A percentile compares a stretch with the other conserved stretches of the same genome.
These are phyloP conservation scores for Standfussiana lucernea DNA, from an alignment of 2,888 invertebrate genomes.

Conservation along the genomic window DNA sequence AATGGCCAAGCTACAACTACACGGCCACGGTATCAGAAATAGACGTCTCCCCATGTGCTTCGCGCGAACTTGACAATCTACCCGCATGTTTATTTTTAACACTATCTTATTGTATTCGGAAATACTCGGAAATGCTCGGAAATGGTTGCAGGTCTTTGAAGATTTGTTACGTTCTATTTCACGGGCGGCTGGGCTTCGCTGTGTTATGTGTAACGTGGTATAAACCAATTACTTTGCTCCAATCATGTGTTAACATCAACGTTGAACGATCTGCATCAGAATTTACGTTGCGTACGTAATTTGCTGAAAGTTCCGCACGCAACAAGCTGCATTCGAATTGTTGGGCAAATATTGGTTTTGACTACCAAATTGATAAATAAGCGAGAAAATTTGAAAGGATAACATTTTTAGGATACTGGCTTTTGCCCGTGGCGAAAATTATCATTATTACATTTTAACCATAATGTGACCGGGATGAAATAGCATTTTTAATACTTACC, in stretches of 20 bases:
- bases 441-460: not conserved
- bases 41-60: conserved; percentile 84
- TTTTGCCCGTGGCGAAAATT: not conserved
- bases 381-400: not conserved
- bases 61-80: conserved; percentile 88
- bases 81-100: conserved; percentile 86
- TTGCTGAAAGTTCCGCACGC: conserved; percentile 27
- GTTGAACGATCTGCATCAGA: conserved; percentile 31
- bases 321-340: conserved; percentile 26
- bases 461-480: too few relatives aligned
- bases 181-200: conserved; percentile 41
- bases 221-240: conserved; percentile 59
- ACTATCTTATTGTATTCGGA: conserved; percentile 86
- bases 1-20: conserved; percentile 80
- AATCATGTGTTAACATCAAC: conserved; percentile 55
- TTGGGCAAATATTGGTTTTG: conserved; percentile 26
- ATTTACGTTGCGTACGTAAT: conserved; percentile 42
- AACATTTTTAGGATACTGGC: not conserved
- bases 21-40: conserved; percentile 78
- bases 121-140: conserved; percentile 77
- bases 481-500: not conserved
- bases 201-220: conserved; percentile 44
- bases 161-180: conserved; percentile 67
- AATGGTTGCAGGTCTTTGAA: conserved; percentile 62
- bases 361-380: conserved; percentile 12